Conservation (phyloP, 2,888 invertebrate species). For the Bembecia ichneumoniformis region DNA sequence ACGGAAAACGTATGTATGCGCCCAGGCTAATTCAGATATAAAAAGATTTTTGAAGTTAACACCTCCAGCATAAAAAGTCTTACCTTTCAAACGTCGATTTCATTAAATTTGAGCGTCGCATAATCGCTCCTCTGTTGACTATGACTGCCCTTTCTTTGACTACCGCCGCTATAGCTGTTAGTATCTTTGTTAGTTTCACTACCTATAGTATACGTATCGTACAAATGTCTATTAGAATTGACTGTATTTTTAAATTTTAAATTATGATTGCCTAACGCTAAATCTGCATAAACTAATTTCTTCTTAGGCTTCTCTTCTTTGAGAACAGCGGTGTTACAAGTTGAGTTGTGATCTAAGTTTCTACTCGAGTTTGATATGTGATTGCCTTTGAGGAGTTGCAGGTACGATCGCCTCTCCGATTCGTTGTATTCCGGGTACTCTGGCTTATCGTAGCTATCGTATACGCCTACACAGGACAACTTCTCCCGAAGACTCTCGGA, state of each 20-base stretch:
- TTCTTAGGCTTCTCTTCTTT: conserved; percentile 62
- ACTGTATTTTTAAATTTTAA: conserved; percentile 72
- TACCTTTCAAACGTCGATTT: conserved; percentile 68
- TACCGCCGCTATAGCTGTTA: conserved; percentile 51
- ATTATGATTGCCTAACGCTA: conserved; percentile 71
- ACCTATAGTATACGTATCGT: conserved; percentile 65
- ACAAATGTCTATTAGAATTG: conserved; percentile 71
- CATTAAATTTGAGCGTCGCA: conserved; percentile 66
- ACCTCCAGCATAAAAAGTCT: conserved; percentile 19
- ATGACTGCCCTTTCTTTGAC: conserved; percentile 37
- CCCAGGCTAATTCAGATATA: no score
- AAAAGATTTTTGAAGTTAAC: no score
- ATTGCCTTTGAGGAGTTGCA: conserved; percentile 60
- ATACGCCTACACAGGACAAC: conserved; percentile 62
- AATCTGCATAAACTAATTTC: conserved; percentile 67
- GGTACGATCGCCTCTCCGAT: conserved; percentile 56
- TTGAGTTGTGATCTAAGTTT: conserved; percentile 44
- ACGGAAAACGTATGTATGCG: no score
- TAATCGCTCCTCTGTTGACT: conserved; percentile 57
- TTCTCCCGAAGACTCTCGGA: conserved; percentile 67
- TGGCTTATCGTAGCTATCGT: conserved; percentile 63
- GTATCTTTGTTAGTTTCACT: conserved; percentile 54
- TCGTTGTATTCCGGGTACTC: conserved; percentile 61
- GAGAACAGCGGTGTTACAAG: conserved; percentile 41
- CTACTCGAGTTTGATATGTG: conserved; percentile 67